Base-by-base conservation (phyloP, 2,888 invertebrate species). In the Incurvaria masculella region DNA sequence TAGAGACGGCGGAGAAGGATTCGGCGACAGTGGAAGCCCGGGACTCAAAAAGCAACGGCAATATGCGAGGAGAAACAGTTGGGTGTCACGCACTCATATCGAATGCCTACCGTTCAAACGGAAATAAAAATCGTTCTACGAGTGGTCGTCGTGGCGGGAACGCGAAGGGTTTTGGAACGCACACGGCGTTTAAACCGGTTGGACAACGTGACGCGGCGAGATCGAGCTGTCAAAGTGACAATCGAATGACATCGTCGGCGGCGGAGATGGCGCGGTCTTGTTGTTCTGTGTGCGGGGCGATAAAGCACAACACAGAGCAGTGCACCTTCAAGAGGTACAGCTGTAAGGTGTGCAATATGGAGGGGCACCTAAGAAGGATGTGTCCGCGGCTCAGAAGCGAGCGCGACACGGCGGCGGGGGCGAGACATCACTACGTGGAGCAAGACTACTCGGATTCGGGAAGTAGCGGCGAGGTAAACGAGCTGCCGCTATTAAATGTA, bases 1-100 rank as follows among this genome's bases (percentile, higher is more conserved):
- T 45, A 16, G 45, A 45, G 20, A 38, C 45, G 17, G 38, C 45
- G 23, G 45, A 45, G 23, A 16, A 44, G 23, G 33, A 44, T 18
- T 26, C 26, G 16, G 19, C 26, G 17, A 27, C 20, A 21, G 33
- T 23, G 23, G 19, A 42, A 42, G n/a, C n/a, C n/a, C n/a, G n/a
- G n/a, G 20, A n/a, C n/a, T n/a, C n/a, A n/a, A n/a, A n/a, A n/a
- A n/a, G n/a, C n/a, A n/a, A n/a, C n/a, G n/a, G n/a, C n/a, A n/a
- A n/a, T n/a, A n/a, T n/a, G n/a, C n/a, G n/a, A n/a, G n/a, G n/a
- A n/a, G n/a, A n/a, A n/a, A n/a, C n/a, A n/a, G n/a, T n/a, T n/a
- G n/a, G n/a, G n/a, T n/a, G n/a, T n/a, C n/a, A n/a, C n/a, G n/a
- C n/a, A n/a, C n/a, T n/a, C n/a, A n/a, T n/a, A n/a, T n/a, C n/a